Evolutionary conservation across 2,888 invertebrate species (phyloP), one percentile per base, ranked within the genome.

Genomic region (Beris chalybata): DNA sequence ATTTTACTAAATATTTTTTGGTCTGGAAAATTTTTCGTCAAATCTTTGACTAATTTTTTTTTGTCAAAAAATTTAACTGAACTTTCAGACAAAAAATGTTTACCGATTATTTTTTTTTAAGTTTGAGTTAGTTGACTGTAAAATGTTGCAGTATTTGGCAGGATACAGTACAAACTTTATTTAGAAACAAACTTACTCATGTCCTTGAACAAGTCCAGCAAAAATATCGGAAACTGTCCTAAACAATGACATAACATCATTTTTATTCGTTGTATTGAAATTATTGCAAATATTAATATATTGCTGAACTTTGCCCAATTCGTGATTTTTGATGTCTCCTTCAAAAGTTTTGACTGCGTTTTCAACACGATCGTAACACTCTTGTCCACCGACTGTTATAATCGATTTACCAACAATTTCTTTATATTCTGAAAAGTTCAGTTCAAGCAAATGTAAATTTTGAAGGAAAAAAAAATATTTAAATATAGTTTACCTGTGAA

Each of bases 401-500:
- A 81, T 77, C 0, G 80, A 78, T 63, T 75, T 68, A 0, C 79
- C 80, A 30, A 75, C 76, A 2, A 79, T 71, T 71, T 79, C 79
- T 66, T 79, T 78, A 72, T 80, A 80, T 69, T 81, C 80, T 79
- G 48, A n/a, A 66, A 47, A 38, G 50, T 30, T 38, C 6, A 53
- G 29, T 1, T 48, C 32, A 66, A 48, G 30, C 55, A 31, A 47
- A 54, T 22, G 29, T 7, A 7, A 6, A 4, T 22, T 22, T 22
- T 22, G 22, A 22, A 22, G 1, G 22, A 22, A 22, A 22, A n/a
- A n/a, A 22, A 22, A 22, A 22, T 45, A 7, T 7, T 50, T 12
- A 38, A 38, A 9, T 38, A 38, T 7, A 38, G 38, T 3, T 38
- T 65, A 78, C 79, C 79, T 47, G 83, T 78, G 74, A 86, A 89